Base-by-base conservation (phyloP, 2,797 vertebrate genomes). In the Pipistrellus pipistrellus region DNA sequence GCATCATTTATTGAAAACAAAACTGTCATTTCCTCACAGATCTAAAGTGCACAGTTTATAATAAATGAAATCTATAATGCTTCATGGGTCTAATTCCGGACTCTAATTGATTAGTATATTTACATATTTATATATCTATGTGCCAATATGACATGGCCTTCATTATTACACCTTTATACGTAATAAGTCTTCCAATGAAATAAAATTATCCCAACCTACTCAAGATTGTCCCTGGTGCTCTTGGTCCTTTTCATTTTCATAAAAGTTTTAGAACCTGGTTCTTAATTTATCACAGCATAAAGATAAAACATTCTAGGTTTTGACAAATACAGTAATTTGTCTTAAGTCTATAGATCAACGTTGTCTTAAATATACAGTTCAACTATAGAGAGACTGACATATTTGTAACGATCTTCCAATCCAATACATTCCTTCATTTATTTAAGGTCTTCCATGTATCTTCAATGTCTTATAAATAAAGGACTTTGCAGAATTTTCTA, bases 231-330 rank as follows among this genome's bases (percentile, higher is more conserved):
- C 68, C 53, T 69, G 72, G 8, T 90, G 3, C 71, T 76, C 13
- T 94, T 48, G 12, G 8, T 66, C 32, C 20, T 75, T 53, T 51
- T 25, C 0, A 38, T 72, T 76, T 86, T 21, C 38, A 88, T 41
- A 82, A 85, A 55, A 89, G 57, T 68, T 71, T 96, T 89, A 76
- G 55, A 59, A 57, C 84, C 46, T 9, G 4, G 12, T 91, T 88
- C 38, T 77, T 62, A 57, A 69, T 71, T 80, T 76, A 27, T 87
- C 6, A 51, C 4, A 76, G 15, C 20, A 38, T 55, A 72, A 69
- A 80, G 73, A 66, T 8, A 86, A 83, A 96, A 13, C 10, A 81
- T 10, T 4, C 38, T 90, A 17, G 9, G 15, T 92, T 62, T 75
- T 86, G 32, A 92, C 13, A 87, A 76, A 82, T 64, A 48, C 25